phyloP scores from a whole-genome alignment of 2,888 invertebrate genomes.

The Aradus depressus region DNA sequence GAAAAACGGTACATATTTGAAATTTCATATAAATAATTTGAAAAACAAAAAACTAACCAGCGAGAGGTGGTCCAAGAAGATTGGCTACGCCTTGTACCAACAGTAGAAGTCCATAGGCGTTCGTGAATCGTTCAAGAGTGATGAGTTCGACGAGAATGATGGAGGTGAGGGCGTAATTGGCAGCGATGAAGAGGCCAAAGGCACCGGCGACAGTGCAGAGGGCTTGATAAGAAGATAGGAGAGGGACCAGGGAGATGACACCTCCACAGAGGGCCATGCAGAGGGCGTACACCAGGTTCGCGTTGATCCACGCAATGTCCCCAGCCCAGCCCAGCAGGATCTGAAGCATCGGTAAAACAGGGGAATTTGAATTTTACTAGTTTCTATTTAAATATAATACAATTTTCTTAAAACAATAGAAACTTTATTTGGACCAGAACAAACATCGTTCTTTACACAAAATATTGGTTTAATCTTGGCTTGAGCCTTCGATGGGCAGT shows the following conservation, averaged over 20 bases:
- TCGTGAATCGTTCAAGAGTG: slow-evolving; percentile 80
- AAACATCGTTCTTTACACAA: too few relatives aligned
- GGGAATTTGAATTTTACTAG: too few relatives aligned
- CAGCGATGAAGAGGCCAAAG: slow-evolving; percentile 82
- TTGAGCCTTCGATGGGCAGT: too few relatives aligned
- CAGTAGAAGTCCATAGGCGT: slow-evolving; percentile 77
- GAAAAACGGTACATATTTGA: too few relatives aligned
- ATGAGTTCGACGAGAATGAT: slow-evolving; percentile 83
- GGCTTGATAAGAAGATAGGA: slow-evolving; percentile 46
- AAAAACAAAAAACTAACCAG: slow-evolving; percentile 47
- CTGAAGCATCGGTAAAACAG: too few relatives aligned
- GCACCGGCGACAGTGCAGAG: slow-evolving; percentile 57
- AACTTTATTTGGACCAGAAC: too few relatives aligned
- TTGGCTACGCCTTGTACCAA: slow-evolving; percentile 84
- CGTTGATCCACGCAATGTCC: slow-evolving; percentile 66
- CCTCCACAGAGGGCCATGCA: slow-evolving; percentile 65
- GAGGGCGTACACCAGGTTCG: slow-evolving; percentile 65
- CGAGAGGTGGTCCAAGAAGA: slow-evolving; percentile 78
- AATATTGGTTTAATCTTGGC: too few relatives aligned
- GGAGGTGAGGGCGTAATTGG: slow-evolving; percentile 82
- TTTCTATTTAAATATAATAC: too few relatives aligned
- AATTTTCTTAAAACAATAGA: too few relatives aligned
- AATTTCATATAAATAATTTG: not conserved
- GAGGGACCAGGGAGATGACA: slow-evolving; percentile 54
- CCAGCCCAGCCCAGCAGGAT: slow-evolving; percentile 78